Conservation (phyloP, 2,888 invertebrate genomes). For the Pollenia amentaria region DNA sequence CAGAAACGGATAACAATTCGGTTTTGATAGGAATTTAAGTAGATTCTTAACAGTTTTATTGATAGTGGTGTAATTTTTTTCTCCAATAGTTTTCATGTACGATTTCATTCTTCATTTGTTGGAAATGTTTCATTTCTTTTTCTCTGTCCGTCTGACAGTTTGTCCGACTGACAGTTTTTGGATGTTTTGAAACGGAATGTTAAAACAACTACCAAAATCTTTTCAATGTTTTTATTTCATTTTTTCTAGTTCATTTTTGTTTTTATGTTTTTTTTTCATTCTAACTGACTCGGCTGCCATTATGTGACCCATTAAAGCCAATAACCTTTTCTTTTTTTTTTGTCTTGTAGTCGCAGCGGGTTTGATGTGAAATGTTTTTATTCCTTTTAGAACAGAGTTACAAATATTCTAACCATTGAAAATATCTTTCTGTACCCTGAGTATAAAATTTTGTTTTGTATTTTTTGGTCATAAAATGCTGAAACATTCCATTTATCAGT, state of each 20-base stretch:
- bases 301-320: conserved; percentile 38
- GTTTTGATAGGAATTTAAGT: conserved; percentile 63
- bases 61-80: conserved; percentile 34
- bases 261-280: conserved; percentile 7
- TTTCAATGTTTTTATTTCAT: conserved; percentile 28
- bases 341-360: neutral
- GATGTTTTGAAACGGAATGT: conserved; percentile 28
- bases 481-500: conserved; percentile 27
- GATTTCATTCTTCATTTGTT: conserved; percentile 15
- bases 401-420: neutral
- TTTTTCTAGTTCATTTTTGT: conserved; percentile 23
- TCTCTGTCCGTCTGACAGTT: neutral
- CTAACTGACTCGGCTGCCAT: conserved; percentile 5
- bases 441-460: neutral
- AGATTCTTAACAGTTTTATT: conserved; percentile 55
- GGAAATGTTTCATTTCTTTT: neutral
- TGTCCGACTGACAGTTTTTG: neutral
- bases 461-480: conserved; percentile 42
- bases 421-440: neutral
- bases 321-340: conserved; percentile 15
- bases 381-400: conserved; percentile 11
- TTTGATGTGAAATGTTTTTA: neutral
- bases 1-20: conserved; percentile 48
- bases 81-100: conserved; percentile 35
- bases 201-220: conserved; percentile 55